Conservation (phyloP, 2,113 vertebrate species). For the Xyrauchen texanus region DNA sequence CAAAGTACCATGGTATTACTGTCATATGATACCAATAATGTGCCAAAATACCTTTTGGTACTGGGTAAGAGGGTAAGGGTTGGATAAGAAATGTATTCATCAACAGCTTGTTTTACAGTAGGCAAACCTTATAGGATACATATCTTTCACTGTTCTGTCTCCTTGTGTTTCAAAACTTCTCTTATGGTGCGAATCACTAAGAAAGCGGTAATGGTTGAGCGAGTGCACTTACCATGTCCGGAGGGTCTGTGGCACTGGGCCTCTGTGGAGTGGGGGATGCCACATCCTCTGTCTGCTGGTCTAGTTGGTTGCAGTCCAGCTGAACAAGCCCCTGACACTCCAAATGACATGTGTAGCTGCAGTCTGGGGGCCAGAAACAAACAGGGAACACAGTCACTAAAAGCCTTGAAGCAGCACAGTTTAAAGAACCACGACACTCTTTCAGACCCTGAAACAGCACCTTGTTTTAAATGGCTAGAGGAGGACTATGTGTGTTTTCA, state of each 20-base stretch:
- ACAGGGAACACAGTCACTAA: conserved; percentile 28
- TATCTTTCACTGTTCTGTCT: too few species aligned
- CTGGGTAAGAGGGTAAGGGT: too few species aligned
- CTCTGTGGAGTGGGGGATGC: conserved; percentile 65
- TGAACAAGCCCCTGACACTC: conserved; percentile 83
- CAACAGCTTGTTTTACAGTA: too few species aligned
- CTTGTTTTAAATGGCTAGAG: background rate
- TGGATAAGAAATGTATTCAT: too few species aligned
- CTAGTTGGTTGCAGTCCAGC: conserved; percentile 83
- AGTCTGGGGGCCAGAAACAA: conserved; percentile 71
- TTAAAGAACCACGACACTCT: conserved; percentile 20
- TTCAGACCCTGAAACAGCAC: conserved; percentile 18
- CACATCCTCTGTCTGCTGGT: conserved; percentile 56
- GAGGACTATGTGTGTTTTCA: background rate
- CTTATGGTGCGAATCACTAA: too few species aligned
- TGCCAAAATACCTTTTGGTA: too few species aligned
- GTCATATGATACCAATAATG: too few species aligned
- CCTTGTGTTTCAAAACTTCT: too few species aligned
- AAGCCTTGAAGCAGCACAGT: conserved; percentile 11
- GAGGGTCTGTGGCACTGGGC: conserved; percentile 57
- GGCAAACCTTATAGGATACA: too few species aligned
- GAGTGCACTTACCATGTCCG: conserved; percentile 72
- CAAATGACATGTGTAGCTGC: conserved; percentile 88
- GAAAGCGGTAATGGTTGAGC: too few species aligned
- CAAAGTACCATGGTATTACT: too few species aligned